phyloP scores from a whole-genome alignment of 2,888 invertebrate species.

The Epirrhoe alternata region DNA sequence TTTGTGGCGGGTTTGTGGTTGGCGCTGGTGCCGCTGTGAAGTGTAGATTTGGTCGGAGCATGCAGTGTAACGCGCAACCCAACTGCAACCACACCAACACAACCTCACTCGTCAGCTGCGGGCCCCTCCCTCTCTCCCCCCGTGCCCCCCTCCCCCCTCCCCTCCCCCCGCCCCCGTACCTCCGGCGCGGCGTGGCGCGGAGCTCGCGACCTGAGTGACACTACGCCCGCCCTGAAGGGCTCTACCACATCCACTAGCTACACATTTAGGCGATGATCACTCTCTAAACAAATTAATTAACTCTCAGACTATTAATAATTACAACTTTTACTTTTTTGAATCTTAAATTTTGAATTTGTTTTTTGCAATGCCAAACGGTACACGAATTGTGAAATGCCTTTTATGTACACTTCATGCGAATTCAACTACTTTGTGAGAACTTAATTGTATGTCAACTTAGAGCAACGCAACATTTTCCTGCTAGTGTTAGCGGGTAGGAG shows the following conservation, averaged over 20 bases:
- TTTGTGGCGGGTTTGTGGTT: conserved; percentile 84
- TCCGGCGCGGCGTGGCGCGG: not conserved
- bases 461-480: conserved; percentile 85
- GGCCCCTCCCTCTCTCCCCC: conserved; percentile 35
- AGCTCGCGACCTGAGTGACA: conserved; percentile 17
- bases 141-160: conserved; percentile 30
- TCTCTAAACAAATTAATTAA: conserved; percentile 76
- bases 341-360: conserved; percentile 44
- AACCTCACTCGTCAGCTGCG: conserved; percentile 74
- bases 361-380: conserved; percentile 64
- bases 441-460: conserved; percentile 67
- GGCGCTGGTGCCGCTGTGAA: conserved; percentile 84
- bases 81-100: conserved; percentile 92
- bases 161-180: conserved; percentile 26
- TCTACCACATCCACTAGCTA: conserved; percentile 80
- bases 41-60: conserved; percentile 89
- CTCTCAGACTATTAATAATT: conserved; percentile 55
- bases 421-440: conserved; percentile 57
- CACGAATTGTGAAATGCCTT: conserved; percentile 71
- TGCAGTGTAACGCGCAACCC: conserved; percentile 96
- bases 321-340: conserved; percentile 38
- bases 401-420: conserved; percentile 72
- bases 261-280: conserved; percentile 68
- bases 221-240: conserved; percentile 49
- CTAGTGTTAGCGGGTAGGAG: conserved; percentile 83